Evolutionary conservation across 2,113 vertebrate genomes (phyloP), one percentile per base, ranked within the genome.

Genomic region (Tinamus guttatus): DNA sequence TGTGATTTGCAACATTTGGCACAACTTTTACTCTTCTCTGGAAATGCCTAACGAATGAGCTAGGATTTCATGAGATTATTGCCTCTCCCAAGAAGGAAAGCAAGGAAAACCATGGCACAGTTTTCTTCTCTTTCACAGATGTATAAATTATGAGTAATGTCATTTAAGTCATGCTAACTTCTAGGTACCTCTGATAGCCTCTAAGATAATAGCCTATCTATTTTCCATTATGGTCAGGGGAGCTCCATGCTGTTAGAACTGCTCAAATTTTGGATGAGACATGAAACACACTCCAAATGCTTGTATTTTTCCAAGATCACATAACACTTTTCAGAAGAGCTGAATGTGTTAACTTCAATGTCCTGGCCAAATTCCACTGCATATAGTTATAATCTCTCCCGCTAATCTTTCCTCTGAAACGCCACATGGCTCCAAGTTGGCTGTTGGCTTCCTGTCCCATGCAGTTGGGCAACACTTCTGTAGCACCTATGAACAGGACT

Each of bases 41-140:
- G 94, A 95, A 98, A 97, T 94, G 30, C 70, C 78, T 95, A 60
- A 96, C 22, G 93, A 94, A 96, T 94, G 67, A 97, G 49, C 34
- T 88, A 78, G 69, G 13, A 81, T 91, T 94, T 97, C 92, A 83
- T 71, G 68, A 95, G 25, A 14, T 24, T 88, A 32, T 69, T 87
- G 9, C 9, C 25, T 28, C 58, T 87, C n/a, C 45, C 41, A 89
- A 64, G 52, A 24, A 92, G 84, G 77, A 95, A 97, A 95, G 25
- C 43, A 83, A 71, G 49, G 38, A 75, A 76, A 75, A 2, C 2
- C 8, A 75, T 71, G 45, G 56, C 19, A 16, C 65, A 65, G 32
- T 60, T 86, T 93, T 86, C 77, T 36, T 63, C 24, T 65, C 28
- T 65, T 73, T 82, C 34, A 59, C 3, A 40, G 8, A 32, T 5